Evolutionary conservation across 2,797 vertebrate genomes (phyloP), one percentile per base, ranked within the genome.

Genomic region (Crocodylus rhombifer): DNA sequence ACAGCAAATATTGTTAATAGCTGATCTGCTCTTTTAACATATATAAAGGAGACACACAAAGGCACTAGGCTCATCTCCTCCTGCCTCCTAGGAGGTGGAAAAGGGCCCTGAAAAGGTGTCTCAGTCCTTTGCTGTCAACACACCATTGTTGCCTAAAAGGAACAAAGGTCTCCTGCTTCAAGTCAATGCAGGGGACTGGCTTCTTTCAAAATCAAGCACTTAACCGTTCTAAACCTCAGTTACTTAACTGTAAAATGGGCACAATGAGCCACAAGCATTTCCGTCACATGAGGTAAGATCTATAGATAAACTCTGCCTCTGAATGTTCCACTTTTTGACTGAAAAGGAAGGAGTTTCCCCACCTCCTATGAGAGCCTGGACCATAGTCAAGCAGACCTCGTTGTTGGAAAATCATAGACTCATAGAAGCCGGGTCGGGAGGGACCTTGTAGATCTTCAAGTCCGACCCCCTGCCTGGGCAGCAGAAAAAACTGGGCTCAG

Each of bases 341-440:
- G 42, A 51, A 51, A 9, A 10, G 10, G 42, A 51, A 9, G 69
- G 69, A 71, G 69, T 26, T 73, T 73, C 36, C 14, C 13, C 14
- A 14, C 21, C 23, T 73, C 36, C 23, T 23, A 42, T 51, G 2
- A 0, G 1, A 6, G 4, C 74, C 15, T 87, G 17, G 17, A 14
- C 30, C 82, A 25, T 21, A 3, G 73, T 64, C 36, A 1, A 23
- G 11, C n/a, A 20, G n/a, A 63, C 14, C 2, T 62, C 13, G 17
- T 6, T 69, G 17, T 6, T 69, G 15, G 65, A 82, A 80, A 26
- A 23, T 36, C 33, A 36, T 36, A 6, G 33, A 36, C 5, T 36
- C 33, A 36, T 36, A 36, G 33, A 36, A 36, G 33, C 33, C 33
- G 33, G 33, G 33, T 36, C 4, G 33, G 33, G 6, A 36, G 33